Percentiles rank a stretch among this genome's conserved stretches.
Evolutionary conservation across 2,888 invertebrate species (phyloP).

Genomic region (Cyrtodaria siliqua): DNA sequence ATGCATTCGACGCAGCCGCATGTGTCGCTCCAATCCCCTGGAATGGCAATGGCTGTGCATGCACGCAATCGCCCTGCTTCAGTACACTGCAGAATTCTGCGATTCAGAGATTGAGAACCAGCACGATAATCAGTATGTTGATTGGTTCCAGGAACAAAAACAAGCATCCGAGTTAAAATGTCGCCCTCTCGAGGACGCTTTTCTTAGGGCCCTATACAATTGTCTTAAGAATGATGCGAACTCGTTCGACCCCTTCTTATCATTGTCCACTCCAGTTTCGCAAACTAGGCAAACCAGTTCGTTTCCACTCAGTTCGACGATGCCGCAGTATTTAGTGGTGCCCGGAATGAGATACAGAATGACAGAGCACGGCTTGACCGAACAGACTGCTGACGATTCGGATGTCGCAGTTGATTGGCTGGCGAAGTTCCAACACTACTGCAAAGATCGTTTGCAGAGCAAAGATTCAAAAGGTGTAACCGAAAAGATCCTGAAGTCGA

Average conservation of each 20-base stretch:
- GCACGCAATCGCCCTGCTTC: constrained; percentile 79
- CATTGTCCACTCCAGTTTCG: constrained; percentile 72
- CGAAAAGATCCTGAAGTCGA: constrained; percentile 62
- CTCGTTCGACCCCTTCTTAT: constrained; percentile 73
- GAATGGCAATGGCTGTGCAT: constrained; percentile 82
- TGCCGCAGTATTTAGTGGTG: constrained; percentile 66
- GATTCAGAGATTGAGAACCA: constrained; percentile 71
- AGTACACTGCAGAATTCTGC: constrained; percentile 78
- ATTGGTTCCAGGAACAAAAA: constrained; percentile 76
- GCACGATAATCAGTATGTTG: constrained; percentile 68
- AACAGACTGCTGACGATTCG: constrained; percentile 66
- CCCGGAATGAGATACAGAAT: constrained; percentile 69
- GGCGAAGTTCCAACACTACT: constrained; percentile 78
- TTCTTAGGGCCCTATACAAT: constrained; percentile 77
- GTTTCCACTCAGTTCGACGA: constrained; percentile 73
- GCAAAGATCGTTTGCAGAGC: constrained; percentile 75
- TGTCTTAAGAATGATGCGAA: constrained; percentile 78
- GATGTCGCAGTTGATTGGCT: constrained; percentile 74
- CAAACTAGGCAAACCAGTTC: constrained; percentile 68
- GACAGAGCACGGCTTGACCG: constrained; percentile 58
- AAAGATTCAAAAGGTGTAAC: constrained; percentile 77
- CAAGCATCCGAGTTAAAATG: constrained; percentile 72
- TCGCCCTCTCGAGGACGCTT: constrained; percentile 76
- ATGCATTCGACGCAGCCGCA: constrained; percentile 74
- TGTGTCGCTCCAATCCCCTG: constrained; percentile 78